Percentiles rank a stretch among this genome's conserved stretches.
Conservation (phyloP, 23 tunicate species). For the Botrylloides violaceus region DNA sequence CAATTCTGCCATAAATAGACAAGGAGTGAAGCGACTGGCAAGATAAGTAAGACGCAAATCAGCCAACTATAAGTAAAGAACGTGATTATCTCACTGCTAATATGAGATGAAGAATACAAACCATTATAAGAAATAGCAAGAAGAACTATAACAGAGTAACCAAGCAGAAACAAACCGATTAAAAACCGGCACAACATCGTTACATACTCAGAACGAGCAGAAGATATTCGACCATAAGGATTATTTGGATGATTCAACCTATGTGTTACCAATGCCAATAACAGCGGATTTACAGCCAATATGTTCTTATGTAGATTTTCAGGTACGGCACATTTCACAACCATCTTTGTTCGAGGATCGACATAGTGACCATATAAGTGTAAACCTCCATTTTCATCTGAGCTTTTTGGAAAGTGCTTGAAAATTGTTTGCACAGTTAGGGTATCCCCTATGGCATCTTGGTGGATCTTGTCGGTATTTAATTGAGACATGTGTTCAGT, state of each 20-base stretch:
- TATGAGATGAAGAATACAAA: neutral
- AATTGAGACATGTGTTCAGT: no score
- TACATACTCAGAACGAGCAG: neutral
- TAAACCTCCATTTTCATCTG: neutral
- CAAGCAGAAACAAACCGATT: neutral
- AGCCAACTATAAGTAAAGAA: neutral
- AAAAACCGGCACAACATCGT: neutral
- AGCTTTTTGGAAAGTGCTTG: neutral
- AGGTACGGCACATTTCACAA: neutral
- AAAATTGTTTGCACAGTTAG: neutral
- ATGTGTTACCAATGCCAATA: neutral
- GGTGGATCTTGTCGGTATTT: neutral
- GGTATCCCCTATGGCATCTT: neutral
- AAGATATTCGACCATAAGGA: neutral
- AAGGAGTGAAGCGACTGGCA: neutral
- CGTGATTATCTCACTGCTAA: neutral
- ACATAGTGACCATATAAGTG: neutral
- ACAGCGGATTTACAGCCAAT: neutral
- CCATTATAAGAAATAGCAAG: neutral
- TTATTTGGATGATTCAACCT: neutral
- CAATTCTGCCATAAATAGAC: neutral
- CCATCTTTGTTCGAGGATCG: neutral
- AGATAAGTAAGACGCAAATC: neutral
- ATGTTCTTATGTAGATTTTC: neutral
- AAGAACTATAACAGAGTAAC: neutral